Conservation (phyloP, 2,888 invertebrate species). For the Hyppa rectilinea region DNA sequence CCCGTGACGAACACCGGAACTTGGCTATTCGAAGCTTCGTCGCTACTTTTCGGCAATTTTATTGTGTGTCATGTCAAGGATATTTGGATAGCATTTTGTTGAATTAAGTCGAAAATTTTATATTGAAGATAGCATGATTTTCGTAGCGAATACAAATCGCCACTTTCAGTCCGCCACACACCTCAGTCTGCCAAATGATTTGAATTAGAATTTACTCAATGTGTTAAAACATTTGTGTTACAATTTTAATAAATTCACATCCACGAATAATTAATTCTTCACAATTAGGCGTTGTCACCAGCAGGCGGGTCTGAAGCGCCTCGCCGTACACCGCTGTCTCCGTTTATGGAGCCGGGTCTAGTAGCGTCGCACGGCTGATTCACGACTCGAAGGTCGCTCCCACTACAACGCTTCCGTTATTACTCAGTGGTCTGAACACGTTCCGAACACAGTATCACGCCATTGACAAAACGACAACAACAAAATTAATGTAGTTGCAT, state of each 20-base stretch:
- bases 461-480: conserved; percentile 51
- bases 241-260: conserved; percentile 32
- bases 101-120: neutral
- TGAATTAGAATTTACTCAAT: neutral
- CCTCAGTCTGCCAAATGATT: neutral
- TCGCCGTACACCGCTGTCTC: conserved; percentile 66
- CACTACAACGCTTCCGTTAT: conserved; percentile 76
- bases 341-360: conserved; percentile 75
- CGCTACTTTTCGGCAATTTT: conserved; percentile 65
- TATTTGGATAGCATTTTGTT: conserved; percentile 13
- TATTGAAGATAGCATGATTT: neutral
- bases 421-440: conserved; percentile 67
- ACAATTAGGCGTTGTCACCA: conserved; percentile 33
- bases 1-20: conserved; percentile 80
- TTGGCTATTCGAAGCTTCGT: conserved; percentile 72
- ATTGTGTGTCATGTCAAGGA: conserved; percentile 45
- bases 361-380: conserved; percentile 72
- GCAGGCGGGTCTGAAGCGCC: conserved; percentile 28
- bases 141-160: neutral
- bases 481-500: conserved; percentile 44
- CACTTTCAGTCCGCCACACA: neutral
- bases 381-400: conserved; percentile 81
- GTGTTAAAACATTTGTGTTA: neutral
- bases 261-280: conserved; percentile 30
- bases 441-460: conserved; percentile 51